These are phyloP conservation scores for Pentalonia nigronervosa DNA, from an alignment of 1,140 invertebrate species.

Conservation along the genomic window DNA sequence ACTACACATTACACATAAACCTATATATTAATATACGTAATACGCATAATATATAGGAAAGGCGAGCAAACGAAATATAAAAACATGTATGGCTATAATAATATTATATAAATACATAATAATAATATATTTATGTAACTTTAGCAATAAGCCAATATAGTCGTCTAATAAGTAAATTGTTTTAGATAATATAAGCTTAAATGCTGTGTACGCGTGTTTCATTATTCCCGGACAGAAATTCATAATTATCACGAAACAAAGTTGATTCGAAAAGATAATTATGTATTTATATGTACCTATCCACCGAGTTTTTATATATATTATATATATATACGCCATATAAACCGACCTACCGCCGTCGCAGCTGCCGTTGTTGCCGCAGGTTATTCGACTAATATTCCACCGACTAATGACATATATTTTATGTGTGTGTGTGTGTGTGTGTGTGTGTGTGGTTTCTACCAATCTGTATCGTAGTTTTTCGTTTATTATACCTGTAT, in stretches of 20 bases:
- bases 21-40: neutral
- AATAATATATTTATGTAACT: neutral
- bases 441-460: neutral
- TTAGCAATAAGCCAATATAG: neutral
- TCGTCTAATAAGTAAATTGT: neutral
- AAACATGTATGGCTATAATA: neutral
- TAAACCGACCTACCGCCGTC: neutral
- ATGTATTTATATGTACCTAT: neutral
- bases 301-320: neutral
- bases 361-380: neutral
- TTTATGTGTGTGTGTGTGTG: neutral
- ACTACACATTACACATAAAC: neutral
- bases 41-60: neutral
- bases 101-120: neutral
- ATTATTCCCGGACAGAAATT: neutral
- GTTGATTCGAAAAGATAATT: neutral
- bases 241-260: neutral
- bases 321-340: neutral
- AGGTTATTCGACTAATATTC: conserved; percentile 15
- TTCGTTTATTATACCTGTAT: neutral
- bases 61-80: neutral
- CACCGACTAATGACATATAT: conserved; percentile 1
- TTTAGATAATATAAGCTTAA: neutral
- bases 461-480: neutral
- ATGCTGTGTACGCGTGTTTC: neutral